Base-by-base conservation (phyloP, 1,140 invertebrate species). In the Cotesia chilonis region DNA sequence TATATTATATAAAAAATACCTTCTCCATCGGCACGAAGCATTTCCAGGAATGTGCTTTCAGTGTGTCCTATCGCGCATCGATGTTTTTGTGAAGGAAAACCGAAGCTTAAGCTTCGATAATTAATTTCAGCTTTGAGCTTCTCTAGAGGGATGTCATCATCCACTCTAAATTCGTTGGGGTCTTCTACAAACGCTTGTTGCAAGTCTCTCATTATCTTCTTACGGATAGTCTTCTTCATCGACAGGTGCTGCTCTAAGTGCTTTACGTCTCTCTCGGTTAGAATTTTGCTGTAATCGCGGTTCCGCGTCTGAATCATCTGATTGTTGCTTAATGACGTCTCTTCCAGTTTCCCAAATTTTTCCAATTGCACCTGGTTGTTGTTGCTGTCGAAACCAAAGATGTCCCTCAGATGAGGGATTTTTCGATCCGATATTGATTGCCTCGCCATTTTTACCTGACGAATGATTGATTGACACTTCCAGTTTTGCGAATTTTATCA, bases 201-300 rank as follows among this genome's bases (percentile, higher is more conserved):
- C 59, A 95, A 86, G 79, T 94, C 93, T 4, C 94, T 88, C 92
- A 94, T 95, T 77, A 95, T 94, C 85, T 94, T 94, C 84, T 94
- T 95, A 55, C 93, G 84, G 70, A 94, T 94, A 4, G 93, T 94
- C 82, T 95, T 95, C 86, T 95, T 95, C 94, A 95, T 95, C 74
- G 93, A 94, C 68, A 95, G 87, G 82, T 94, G 93, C 72, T 93
- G 87, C 79, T 95, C 94, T 54, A 95, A 83, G 7, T 93, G 93
- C 80, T 94, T 92, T 17, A 93, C 90, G 79, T 93, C 92, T 17
- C 89, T 90, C 75, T 92, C 92, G 6, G 89, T 88, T 72, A 91
- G 85, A 2, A 89, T 89, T 74, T 90, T 89, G 78, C 87, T 90
- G 77, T 91, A 90, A 59, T 91, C 90, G 4, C 83, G 80, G 57